Base-by-base conservation (phyloP, 2,113 vertebrate genomes). In the Aix galericulata region DNA sequence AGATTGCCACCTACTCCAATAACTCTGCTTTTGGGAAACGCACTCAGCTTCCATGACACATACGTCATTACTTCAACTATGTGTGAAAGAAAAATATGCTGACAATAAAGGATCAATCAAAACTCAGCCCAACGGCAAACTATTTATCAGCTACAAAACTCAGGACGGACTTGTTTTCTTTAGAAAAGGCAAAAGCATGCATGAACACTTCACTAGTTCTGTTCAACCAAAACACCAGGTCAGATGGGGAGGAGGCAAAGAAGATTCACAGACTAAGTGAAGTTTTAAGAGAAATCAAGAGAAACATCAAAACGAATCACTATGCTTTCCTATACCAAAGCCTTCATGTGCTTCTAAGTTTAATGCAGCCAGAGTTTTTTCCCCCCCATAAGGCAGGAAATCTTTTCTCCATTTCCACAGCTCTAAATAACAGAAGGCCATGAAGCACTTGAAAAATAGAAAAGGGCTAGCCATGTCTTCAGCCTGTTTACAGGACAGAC, bases 11-110 rank as follows among this genome's bases (percentile, higher is more conserved):
- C 99, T 31, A 98, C 98, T 84, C 99, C 99, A 9, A 99, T 98
- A 91, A 99, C 99, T 69, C 92, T 98, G 17, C 96, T 98, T 53
- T 98, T 97, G 71, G 99, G 98, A 93, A 99, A 98, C 2, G 98
- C 94, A 23, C 99, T 99, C 96, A 99, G 98, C 86, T 99, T 99
- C 99, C 99, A 99, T 0, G 99, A 98, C 20, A 99, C 98, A 1
- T 99, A 99, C 4, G 99, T 97, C 99, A 99, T 99, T 69, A 99
- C 95, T 97, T 99, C 99, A 97, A 99, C 99, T 99, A 94, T 40
- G 94, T 17, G 62, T 34, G 60, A 38, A 80, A 95, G 46, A 89
- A 66, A 96, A 95, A 63, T 15, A 84, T 0, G 13, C 25, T 91
- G 55, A 86, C 94, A 93, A 60, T 59, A 53, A 62, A 93, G 26